Percentiles rank a stretch among this genome's conserved stretches.
Evolutionary conservation across 2,113 vertebrate genomes (phyloP).

Genomic region (Thunnus thynnus): DNA sequence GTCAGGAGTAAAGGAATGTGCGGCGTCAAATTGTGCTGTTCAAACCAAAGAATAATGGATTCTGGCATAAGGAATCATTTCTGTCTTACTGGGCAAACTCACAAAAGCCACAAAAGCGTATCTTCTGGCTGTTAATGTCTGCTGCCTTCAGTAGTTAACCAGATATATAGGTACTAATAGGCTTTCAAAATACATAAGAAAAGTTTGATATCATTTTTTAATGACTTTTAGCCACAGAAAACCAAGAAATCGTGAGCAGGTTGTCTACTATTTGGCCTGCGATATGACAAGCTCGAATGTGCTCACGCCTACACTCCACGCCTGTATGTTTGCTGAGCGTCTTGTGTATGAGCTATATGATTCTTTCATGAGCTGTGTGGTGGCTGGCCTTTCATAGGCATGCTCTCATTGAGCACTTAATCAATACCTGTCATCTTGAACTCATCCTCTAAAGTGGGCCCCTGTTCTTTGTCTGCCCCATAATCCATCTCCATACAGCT

Average conservation of each 20-base stretch:
- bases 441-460: slow-evolving; percentile 78
- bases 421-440: slow-evolving; percentile 85
- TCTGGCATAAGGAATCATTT: slow-evolving; percentile 43
- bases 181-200: slow-evolving; percentile 38
- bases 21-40: slow-evolving; percentile 42
- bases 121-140: slow-evolving; percentile 25
- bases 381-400: slow-evolving; percentile 73
- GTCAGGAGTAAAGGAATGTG: slow-evolving; percentile 39
- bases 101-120: slow-evolving; percentile 15
- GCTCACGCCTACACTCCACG: slow-evolving; percentile 45
- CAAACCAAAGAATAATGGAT: slow-evolving; percentile 58
- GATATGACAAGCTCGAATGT: slow-evolving; percentile 39
- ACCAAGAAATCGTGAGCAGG: slow-evolving; percentile 8
- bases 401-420: slow-evolving; percentile 80
- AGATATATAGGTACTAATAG: slow-evolving; percentile 19
- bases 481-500: slow-evolving; percentile 79
- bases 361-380: slow-evolving; percentile 80
- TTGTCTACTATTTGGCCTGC: slow-evolving; percentile 36
- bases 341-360: slow-evolving; percentile 67
- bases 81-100: slow-evolving; percentile 49
- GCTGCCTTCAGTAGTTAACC: slow-evolving; percentile 35
- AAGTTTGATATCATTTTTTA: slow-evolving; percentile 51
- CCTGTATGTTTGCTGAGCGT: slow-evolving; percentile 68
- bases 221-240: slow-evolving; percentile 46
- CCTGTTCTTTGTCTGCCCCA: slow-evolving; percentile 63